These are phyloP conservation scores for Chamaea fasciata DNA, from an alignment of 2,113 vertebrate species.

Conservation along the genomic window DNA sequence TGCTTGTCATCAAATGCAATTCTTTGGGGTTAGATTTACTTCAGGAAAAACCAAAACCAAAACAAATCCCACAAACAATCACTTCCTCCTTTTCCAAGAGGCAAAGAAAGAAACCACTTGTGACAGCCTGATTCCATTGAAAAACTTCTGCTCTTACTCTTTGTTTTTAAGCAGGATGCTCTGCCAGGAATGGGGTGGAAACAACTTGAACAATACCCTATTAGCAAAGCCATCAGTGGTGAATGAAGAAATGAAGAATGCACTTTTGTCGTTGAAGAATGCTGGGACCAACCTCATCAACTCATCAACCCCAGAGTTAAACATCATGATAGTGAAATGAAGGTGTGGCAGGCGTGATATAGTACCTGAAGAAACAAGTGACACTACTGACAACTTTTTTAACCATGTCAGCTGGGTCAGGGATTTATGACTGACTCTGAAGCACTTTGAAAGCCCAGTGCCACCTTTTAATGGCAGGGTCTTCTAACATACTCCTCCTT, in stretches of 20 bases:
- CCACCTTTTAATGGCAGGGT: accelerated
- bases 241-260: background rate
- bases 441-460: background rate
- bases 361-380: background rate
- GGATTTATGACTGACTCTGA: background rate
- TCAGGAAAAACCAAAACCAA: background rate
- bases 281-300: background rate
- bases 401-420: background rate
- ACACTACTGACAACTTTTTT: too few relatives aligned
- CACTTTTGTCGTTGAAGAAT: background rate
- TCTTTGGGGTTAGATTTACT: background rate
- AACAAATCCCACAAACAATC: background rate
- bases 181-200: background rate
- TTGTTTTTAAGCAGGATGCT: background rate
- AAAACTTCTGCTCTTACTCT: background rate
- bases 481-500: background rate
- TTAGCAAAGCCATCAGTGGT: background rate
- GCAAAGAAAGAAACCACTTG: background rate
- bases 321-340: background rate
- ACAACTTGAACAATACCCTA: background rate
- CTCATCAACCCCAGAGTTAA: background rate
- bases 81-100: background rate
- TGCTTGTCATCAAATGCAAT: background rate
- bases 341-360: background rate
- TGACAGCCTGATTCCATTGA: background rate